Evolutionary conservation across 2,888 invertebrate species (phyloP).

Genomic region (Piscicola geometra): DNA sequence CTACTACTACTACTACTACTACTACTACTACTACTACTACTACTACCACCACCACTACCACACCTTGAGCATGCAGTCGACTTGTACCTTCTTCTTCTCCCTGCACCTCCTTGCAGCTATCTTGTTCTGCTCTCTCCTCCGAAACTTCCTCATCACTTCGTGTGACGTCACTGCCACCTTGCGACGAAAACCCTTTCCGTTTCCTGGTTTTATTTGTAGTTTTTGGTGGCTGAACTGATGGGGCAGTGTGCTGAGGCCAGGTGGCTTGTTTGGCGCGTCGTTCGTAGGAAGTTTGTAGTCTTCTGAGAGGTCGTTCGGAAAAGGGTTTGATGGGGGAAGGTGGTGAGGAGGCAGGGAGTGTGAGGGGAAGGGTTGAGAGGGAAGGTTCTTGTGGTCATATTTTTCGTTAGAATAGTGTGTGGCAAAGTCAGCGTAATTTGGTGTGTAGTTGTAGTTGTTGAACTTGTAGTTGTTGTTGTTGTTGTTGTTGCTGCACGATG

Average conservation of each 20-base stretch:
- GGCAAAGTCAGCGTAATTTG: not conserved
- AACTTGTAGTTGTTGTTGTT: not conserved
- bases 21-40: conserved; percentile 21
- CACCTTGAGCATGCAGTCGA: conserved; percentile 36
- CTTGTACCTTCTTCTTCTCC: conserved; percentile 37
- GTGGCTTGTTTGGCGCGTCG: not conserved
- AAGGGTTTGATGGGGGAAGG: not conserved
- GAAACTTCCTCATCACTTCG: conserved; percentile 28
- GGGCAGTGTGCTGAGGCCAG: not conserved
- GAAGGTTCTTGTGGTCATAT: not conserved
- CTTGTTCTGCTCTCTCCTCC: conserved; percentile 35
- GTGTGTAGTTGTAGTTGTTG: not conserved
- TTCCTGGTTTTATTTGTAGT: not conserved
- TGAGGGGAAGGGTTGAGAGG: not conserved
- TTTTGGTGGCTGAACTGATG: not conserved
- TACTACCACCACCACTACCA: conserved; percentile 12
- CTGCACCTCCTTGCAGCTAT: conserved; percentile 36
- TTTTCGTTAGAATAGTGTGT: too few species aligned
- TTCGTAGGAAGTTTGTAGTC: not conserved
- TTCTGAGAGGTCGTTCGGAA: not conserved
- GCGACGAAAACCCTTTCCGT: not conserved
- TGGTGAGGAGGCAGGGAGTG: not conserved
- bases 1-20: conserved; percentile 23
- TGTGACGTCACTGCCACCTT: not conserved
- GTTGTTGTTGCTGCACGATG: not conserved